These are phyloP conservation scores for Aphelinus atriplicis DNA, from an alignment of 1,140 invertebrate species.

Conservation along the genomic window DNA sequence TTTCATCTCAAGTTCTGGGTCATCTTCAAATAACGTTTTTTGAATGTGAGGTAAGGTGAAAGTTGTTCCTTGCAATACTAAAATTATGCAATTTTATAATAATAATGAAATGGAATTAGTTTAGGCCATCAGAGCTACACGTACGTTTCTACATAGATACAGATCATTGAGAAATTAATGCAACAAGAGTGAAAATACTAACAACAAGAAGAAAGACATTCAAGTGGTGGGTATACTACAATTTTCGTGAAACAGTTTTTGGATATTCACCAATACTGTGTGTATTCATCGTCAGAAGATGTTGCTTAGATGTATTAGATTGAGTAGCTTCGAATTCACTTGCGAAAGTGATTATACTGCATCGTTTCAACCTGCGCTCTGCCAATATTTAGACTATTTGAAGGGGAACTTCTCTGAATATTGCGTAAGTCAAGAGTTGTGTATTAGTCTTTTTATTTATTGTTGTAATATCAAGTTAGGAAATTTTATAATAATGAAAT, in stretches of 20 bases:
- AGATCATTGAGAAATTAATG: too few species aligned
- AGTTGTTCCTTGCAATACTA: constrained; percentile 28
- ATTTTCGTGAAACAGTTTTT: too few species aligned
- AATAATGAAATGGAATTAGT: constrained; percentile 30
- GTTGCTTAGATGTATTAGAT: constrained; percentile 68
- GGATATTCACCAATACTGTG: too few species aligned
- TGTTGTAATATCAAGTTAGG: constrained; percentile 25
- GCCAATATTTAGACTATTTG: constrained; percentile 53
- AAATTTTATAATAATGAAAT: constrained; percentile 30
- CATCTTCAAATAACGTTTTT: constrained; percentile 36
- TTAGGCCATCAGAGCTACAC: constrained; percentile 50
- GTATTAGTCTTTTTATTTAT: constrained; percentile 32
- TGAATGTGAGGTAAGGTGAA: constrained; percentile 43
- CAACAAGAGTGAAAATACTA: too few species aligned
- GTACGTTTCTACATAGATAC: too few species aligned
- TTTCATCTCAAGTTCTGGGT: constrained; percentile 67
- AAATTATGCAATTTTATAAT: constrained; percentile 27
- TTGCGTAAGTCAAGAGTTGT: constrained; percentile 45
- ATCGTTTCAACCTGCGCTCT: constrained; percentile 64
- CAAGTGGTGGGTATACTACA: too few species aligned
- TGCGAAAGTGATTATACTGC: constrained; percentile 66
- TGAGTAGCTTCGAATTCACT: constrained; percentile 65
- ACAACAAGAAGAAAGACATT: too few species aligned
- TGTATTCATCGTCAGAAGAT: too few species aligned
- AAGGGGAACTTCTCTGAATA: constrained; percentile 37